Percentiles rank a stretch among this genome's conserved stretches.
phyloP scores from a whole-genome alignment of 2,113 vertebrate species.

The Microcebus tavaratra region DNA sequence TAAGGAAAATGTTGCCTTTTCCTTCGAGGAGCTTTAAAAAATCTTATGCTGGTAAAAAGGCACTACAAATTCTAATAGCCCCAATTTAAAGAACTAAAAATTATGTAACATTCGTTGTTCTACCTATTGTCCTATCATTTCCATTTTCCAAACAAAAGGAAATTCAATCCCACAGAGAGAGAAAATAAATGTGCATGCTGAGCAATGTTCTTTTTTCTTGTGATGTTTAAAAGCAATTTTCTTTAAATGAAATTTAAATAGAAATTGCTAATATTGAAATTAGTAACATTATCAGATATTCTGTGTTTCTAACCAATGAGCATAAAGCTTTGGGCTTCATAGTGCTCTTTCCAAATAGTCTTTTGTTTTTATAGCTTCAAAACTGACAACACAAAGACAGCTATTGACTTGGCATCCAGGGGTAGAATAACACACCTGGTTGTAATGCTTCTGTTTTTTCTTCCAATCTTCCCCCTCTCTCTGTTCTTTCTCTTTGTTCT shows the following conservation, averaged over 20 bases:
- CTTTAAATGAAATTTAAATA: conserved; percentile 53
- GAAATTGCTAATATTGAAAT: conserved; percentile 55
- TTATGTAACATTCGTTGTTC: not conserved
- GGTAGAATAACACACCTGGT: conserved; percentile 17
- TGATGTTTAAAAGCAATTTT: conserved; percentile 44
- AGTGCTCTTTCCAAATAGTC: conserved; percentile 21
- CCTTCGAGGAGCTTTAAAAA: not conserved
- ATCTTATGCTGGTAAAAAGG: not conserved
- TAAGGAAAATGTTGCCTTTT: not conserved
- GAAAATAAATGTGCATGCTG: not conserved
- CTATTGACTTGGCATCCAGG: conserved; percentile 23
- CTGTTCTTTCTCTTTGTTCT: conserved; percentile 43
- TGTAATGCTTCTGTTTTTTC: not conserved
- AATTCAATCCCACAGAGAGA: conserved; percentile 26
- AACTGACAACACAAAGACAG: conserved; percentile 38
- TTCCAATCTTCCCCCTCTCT: not conserved
- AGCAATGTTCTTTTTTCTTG: conserved; percentile 25
- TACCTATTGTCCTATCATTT: conserved; percentile 17
- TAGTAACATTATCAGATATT: conserved; percentile 12
- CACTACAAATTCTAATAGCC: not conserved
- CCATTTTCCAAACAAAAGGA: conserved; percentile 51
- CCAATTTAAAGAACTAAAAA: conserved; percentile 21
- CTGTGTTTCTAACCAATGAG: conserved; percentile 51
- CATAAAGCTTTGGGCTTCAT: not conserved
- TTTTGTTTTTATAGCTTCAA: conserved; percentile 50